Percentiles rank a stretch among this genome's conserved stretches.
Conservation (phyloP, 2,113 vertebrate species). For the Mugil cephalus region DNA sequence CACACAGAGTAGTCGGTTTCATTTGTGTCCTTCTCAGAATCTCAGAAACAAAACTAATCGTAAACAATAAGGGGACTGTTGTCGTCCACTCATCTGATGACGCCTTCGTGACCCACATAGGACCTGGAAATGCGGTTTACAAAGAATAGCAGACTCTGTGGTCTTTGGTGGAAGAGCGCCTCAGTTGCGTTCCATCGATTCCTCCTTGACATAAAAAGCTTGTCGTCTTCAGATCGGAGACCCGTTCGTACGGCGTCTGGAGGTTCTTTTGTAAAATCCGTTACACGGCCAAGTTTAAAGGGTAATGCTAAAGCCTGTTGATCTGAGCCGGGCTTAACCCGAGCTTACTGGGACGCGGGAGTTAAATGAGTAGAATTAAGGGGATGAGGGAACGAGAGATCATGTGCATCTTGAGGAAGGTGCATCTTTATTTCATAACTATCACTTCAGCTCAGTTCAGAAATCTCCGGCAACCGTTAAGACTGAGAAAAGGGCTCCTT, state of each 20-base stretch:
- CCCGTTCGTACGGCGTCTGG: neutral
- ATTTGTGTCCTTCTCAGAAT: neutral
- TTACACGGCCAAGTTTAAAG: conserved; percentile 35
- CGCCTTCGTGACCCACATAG: neutral
- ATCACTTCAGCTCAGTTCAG: neutral
- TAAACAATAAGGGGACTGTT: no score
- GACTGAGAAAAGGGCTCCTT: neutral
- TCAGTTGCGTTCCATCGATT: conserved; percentile 16
- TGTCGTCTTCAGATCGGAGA: conserved; percentile 9
- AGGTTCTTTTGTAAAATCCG: conserved; percentile 21
- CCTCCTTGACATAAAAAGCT: conserved; percentile 7
- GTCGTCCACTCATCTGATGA: neutral
- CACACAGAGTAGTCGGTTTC: neutral
- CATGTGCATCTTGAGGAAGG: neutral
- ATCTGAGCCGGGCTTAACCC: conserved; percentile 39
- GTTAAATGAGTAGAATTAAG: conserved; percentile 28
- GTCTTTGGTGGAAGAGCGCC: neutral
- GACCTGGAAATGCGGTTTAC: neutral
- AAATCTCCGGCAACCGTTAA: neutral
- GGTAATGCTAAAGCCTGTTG: conserved; percentile 22
- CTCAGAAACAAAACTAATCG: neutral
- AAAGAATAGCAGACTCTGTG: neutral
- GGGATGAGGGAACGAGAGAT: neutral
- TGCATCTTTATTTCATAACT: neutral
- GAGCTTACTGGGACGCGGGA: conserved; percentile 17